These are phyloP conservation scores for Acropternis orthonyx DNA, from an alignment of 2,797 vertebrate species.

Conservation along the genomic window DNA sequence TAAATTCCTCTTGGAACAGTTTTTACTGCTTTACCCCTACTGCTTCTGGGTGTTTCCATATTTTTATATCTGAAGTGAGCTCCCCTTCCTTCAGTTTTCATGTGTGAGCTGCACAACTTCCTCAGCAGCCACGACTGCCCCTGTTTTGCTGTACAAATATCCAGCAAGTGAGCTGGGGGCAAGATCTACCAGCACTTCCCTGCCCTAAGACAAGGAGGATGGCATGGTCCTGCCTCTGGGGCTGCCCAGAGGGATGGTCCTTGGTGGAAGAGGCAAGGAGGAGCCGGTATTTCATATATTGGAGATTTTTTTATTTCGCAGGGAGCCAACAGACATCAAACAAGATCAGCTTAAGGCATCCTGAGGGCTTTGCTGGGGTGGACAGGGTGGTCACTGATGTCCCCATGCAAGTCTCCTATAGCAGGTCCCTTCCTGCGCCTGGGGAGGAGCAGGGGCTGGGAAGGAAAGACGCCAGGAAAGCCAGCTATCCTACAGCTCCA, in stretches of 20 bases:
- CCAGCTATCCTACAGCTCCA: neutral
- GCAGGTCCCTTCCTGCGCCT: neutral
- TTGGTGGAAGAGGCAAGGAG: neutral
- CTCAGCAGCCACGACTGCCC: neutral
- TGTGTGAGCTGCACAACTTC: neutral
- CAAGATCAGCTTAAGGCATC: neutral
- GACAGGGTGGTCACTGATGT: neutral
- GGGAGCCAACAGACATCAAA: neutral
- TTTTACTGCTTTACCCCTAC: neutral
- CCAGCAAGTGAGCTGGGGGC: neutral
- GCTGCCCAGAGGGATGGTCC: neutral
- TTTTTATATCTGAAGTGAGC: neutral
- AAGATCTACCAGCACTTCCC: neutral
- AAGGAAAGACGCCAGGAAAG: neutral
- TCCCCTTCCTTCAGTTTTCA: neutral
- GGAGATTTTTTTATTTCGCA: neutral
- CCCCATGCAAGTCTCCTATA: accelerated
- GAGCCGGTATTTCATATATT: neutral
- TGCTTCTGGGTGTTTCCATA: neutral
- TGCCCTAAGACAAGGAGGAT: neutral
- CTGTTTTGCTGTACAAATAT: neutral
- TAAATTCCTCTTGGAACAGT: neutral
- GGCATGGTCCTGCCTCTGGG: neutral
- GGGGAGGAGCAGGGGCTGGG: neutral
- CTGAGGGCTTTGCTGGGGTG: neutral